phyloP scores from a whole-genome alignment of 2,888 invertebrate genomes.

The Cylloceria caligata region DNA sequence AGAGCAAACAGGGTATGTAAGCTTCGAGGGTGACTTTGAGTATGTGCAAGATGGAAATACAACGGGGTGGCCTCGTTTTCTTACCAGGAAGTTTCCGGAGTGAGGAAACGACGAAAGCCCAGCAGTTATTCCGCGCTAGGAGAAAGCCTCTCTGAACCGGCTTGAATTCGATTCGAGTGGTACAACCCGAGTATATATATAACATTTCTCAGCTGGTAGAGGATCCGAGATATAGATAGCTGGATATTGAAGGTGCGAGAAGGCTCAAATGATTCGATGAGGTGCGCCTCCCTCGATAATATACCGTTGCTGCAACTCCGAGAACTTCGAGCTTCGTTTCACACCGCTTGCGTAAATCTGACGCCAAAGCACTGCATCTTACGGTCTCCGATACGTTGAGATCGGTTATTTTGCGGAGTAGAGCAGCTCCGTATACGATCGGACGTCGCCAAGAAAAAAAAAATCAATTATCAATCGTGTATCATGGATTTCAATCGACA shows the following conservation, averaged over 20 bases:
- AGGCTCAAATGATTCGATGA: slow-evolving; percentile 28
- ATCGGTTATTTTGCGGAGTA: slow-evolving; percentile 22
- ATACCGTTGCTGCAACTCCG: not conserved
- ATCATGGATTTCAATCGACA: too few species aligned
- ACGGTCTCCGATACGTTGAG: not conserved
- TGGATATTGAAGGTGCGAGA: slow-evolving; percentile 4
- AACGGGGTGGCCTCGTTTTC: slow-evolving; percentile 53
- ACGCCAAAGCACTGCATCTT: slow-evolving; percentile 23
- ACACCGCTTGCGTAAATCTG: not conserved
- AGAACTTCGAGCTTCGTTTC: slow-evolving; percentile 6
- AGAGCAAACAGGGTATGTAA: not conserved
- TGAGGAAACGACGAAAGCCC: slow-evolving; percentile 17
- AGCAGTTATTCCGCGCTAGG: slow-evolving; percentile 8
- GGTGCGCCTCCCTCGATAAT: slow-evolving; percentile 4
- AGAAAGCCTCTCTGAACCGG: slow-evolving; percentile 40
- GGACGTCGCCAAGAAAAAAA: not conserved
- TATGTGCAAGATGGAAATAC: slow-evolving; percentile 15
- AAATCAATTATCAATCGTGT: too few species aligned
- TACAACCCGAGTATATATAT: slow-evolving; percentile 1
- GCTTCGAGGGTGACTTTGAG: slow-evolving; percentile 30
- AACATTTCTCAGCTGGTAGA: slow-evolving; percentile 39
- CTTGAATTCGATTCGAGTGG: slow-evolving; percentile 47
- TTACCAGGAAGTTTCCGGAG: slow-evolving; percentile 47
- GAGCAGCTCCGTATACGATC: not conserved
- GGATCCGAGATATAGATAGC: slow-evolving; percentile 32